Base-by-base conservation (phyloP, 2,888 invertebrate genomes). In the Drosophila paranaensis region DNA sequence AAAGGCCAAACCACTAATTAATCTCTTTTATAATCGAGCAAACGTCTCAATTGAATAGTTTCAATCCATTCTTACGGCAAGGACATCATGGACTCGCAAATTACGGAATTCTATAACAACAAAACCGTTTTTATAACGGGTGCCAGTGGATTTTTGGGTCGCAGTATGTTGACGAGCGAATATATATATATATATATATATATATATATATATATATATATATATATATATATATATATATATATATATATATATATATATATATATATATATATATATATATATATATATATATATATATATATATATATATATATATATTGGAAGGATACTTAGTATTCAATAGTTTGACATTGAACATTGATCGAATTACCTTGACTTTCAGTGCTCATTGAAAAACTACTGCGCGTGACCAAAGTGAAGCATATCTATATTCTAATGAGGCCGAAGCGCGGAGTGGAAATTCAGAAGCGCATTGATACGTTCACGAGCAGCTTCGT, bases 401-500 rank as follows among this genome's bases (percentile, higher is more conserved):
- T 95, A 37, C 90, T 95, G 35, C 93, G 95, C 55, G 93, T 93
- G 14, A 95, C 95, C 43, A 93, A 94, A 43, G 84, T 95, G 9
- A 93, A 93, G 33, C 93, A 93, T 14, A 92, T 95, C 67, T 95
- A 94, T 82, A 81, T 95, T 37, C 90, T 95, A 45, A 92, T 95
- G 27, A 92, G 95, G 50, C 90, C 93, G 37, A 95, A 95, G 89
- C 94, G 94, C 91, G 96, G 93, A 0, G 95, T 95, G 89, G 95
- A 95, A 77, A 93, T 95, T 43, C 94, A 78, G 94, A 95, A 1
- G 94, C 96, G 66, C 92, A 54, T 96, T 60, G 95, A 95, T 11
- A 94, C 95, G 2, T 40, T 77, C 93, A 96, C 13, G 95, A 96
- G 76, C 20, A 95, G 96, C 79, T 93, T 94, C 27, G 95, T 95